Evolutionary conservation across 1,140 invertebrate genomes (phyloP).

Genomic region (Psix sp.): DNA sequence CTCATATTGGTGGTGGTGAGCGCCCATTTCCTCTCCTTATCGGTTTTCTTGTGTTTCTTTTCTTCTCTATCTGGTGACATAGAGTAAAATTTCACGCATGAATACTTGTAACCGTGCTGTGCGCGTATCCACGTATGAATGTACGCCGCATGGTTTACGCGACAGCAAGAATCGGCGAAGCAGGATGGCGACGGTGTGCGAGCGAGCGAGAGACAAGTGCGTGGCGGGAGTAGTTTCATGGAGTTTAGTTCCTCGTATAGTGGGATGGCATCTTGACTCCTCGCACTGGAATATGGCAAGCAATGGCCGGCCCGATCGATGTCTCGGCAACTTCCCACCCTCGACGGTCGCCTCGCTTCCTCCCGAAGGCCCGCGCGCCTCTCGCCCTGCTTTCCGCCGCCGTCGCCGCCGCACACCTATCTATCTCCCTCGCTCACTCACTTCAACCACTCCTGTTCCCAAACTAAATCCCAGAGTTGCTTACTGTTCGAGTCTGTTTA

Average conservation of each 20-base stretch:
- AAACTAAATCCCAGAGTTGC: slow-evolving; percentile 72
- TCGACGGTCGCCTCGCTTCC: slow-evolving; percentile 60
- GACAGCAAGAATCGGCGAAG: not conserved
- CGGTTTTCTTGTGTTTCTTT: too few relatives aligned
- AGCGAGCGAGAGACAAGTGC: slow-evolving; percentile 62
- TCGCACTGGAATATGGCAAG: slow-evolving; percentile 72
- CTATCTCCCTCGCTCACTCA: slow-evolving; percentile 45
- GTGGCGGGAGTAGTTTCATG: slow-evolving; percentile 71
- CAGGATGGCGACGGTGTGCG: slow-evolving; percentile 8
- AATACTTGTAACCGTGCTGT: slow-evolving; percentile 10
- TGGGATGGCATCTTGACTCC: slow-evolving; percentile 77
- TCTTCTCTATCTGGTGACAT: slow-evolving; percentile 26
- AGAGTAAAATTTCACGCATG: slow-evolving; percentile 12
- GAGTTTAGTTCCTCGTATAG: slow-evolving; percentile 72
- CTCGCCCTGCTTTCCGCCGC: slow-evolving; percentile 14
- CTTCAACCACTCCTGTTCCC: slow-evolving; percentile 51
- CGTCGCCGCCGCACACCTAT: slow-evolving; percentile 40
- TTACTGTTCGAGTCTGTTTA: slow-evolving; percentile 71
- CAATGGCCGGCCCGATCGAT: slow-evolving; percentile 77
- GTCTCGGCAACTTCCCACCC: slow-evolving; percentile 76
- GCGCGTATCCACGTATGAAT: slow-evolving; percentile 13
- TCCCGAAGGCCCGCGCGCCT: slow-evolving; percentile 36
- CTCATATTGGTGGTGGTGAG: not conserved
- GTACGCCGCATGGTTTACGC: slow-evolving; percentile 7
- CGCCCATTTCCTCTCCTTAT: too few relatives aligned